Conservation (phyloP, 2,113 vertebrate genomes). For the Dryoscopus gambensis region DNA sequence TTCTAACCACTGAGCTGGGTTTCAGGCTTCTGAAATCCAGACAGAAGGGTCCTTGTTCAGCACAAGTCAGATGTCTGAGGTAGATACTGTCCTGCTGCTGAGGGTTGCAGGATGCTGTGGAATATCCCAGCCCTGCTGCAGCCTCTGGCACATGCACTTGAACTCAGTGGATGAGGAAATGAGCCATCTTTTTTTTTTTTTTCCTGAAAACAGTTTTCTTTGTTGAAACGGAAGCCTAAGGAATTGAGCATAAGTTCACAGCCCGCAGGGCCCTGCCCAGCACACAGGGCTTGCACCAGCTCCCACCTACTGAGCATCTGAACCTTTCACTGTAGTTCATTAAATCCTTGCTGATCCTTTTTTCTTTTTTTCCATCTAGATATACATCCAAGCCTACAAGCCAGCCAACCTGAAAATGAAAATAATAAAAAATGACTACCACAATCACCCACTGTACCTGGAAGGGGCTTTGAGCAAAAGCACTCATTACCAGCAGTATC, state of each 20-base stretch:
- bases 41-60: conserved; percentile 21
- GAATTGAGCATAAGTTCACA: background rate
- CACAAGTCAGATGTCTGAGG: background rate
- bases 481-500: conserved; percentile 96
- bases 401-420: conserved; percentile 85
- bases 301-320: background rate
- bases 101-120: background rate
- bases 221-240: background rate
- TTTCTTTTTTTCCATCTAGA: conserved; percentile 64
- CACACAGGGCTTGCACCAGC: background rate
- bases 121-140: background rate
- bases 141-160: background rate
- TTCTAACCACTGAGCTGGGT: background rate
- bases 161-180: background rate
- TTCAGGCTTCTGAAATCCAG: background rate
- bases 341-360: background rate
- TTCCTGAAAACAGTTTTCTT: background rate
- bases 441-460: conserved; percentile 80
- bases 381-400: conserved; percentile 90
- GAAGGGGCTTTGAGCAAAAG: conserved; percentile 89
- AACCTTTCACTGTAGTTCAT: background rate
- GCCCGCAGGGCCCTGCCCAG: background rate
- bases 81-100: background rate
- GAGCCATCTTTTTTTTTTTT: background rate
- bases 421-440: conserved; percentile 89